A percentile compares a stretch with the other conserved stretches of the same genome.
phyloP scores from a whole-genome alignment of 2,888 invertebrate species.

The Serripes groenlandicus region DNA sequence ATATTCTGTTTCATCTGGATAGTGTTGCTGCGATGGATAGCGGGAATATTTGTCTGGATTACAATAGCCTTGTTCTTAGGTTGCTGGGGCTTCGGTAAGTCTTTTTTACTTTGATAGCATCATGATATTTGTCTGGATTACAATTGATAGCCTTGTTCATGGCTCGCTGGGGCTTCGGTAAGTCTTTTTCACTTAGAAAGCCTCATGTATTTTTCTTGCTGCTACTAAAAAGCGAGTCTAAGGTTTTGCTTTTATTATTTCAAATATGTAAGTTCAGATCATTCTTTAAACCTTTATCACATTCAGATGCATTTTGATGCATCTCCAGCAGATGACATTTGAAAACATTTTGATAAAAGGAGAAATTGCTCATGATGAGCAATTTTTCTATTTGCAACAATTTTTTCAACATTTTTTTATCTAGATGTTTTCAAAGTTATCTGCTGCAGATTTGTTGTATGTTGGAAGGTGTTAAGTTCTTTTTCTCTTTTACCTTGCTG shows the following conservation, averaged over 20 bases:
- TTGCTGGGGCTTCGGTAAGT: conserved; percentile 89
- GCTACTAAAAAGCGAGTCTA: too few species aligned
- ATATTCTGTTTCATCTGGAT: conserved; percentile 94
- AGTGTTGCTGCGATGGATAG: conserved; percentile 94
- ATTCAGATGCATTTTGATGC: too few species aligned
- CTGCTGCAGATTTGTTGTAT: too few species aligned
- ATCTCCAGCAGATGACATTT: background rate
- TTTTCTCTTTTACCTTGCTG: too few species aligned
- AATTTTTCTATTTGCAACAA: conserved; percentile 6
- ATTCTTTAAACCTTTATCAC: too few species aligned
- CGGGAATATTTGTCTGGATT: conserved; percentile 94
- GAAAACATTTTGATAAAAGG: conserved; percentile 4
- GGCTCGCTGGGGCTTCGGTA: background rate
- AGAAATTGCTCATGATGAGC: conserved; percentile 10
- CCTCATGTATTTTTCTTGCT: background rate
- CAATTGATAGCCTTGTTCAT: background rate
- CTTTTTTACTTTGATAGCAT: too few species aligned
- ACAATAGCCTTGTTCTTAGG: conserved; percentile 93
- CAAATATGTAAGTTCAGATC: too few species aligned
- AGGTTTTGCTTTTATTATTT: too few species aligned
- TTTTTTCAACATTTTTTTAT: background rate
- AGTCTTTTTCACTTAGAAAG: background rate
- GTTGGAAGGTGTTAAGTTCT: too few species aligned
- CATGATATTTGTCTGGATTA: too few species aligned
- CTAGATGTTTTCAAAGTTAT: too few species aligned